Evolutionary conservation across 2,888 invertebrate genomes (phyloP).

Genomic region (Sceliomorpha sp.): DNA sequence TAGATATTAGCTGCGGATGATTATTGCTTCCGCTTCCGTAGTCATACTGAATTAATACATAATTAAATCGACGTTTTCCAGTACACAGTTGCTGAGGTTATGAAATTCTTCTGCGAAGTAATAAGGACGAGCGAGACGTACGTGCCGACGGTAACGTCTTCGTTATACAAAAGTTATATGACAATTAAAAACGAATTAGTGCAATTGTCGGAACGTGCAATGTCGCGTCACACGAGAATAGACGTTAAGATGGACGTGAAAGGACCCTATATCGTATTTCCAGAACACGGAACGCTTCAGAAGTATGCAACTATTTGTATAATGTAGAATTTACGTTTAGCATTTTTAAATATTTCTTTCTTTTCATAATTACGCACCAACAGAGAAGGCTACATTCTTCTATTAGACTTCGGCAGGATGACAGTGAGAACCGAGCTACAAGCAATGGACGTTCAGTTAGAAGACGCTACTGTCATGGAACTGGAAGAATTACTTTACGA

Average conservation of each 20-base stretch:
- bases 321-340: too few species aligned
- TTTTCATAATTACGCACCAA: not conserved
- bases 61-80: slow-evolving; percentile 76
- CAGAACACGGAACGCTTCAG: slow-evolving; percentile 86
- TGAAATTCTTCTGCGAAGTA: slow-evolving; percentile 85
- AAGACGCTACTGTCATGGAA: slow-evolving; percentile 91
- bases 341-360: not conserved
- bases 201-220: slow-evolving; percentile 81
- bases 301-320: slow-evolving; percentile 84
- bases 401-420: slow-evolving; percentile 87
- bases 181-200: slow-evolving; percentile 75
- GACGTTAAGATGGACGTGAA: slow-evolving; percentile 88
- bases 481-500: slow-evolving; percentile 90
- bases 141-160: slow-evolving; percentile 78
- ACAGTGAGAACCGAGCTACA: slow-evolving; percentile 88
- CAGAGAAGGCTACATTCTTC: slow-evolving; percentile 73
- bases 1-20: too few species aligned
- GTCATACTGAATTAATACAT: not conserved
- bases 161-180: slow-evolving; percentile 63
- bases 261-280: slow-evolving; percentile 88
- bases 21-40: not conserved
- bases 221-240: slow-evolving; percentile 83
- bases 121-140: slow-evolving; percentile 79
- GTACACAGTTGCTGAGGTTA: slow-evolving; percentile 87
- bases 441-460: slow-evolving; percentile 84